A percentile compares a stretch with the other conserved stretches of the same genome.
Evolutionary conservation across 2,797 vertebrate genomes (phyloP).

Genomic region (Miichthys miiuy): DNA sequence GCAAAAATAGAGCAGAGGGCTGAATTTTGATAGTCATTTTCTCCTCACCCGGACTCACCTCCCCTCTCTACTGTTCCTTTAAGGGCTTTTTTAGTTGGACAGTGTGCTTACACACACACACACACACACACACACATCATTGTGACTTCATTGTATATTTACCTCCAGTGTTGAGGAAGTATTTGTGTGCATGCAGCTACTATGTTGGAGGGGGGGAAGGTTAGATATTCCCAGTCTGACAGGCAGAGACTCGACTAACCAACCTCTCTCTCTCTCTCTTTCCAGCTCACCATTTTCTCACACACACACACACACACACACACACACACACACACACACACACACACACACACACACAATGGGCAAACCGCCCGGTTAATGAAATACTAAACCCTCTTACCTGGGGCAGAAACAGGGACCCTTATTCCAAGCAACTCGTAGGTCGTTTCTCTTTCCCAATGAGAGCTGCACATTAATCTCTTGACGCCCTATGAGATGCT

Average conservation of each 20-base stretch:
- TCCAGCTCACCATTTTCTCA: constrained; percentile 34
- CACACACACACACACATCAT: constrained; percentile 16
- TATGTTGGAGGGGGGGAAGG: constrained; percentile 36
- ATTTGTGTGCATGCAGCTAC: constrained; percentile 48
- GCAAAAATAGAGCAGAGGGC: constrained; percentile 20
- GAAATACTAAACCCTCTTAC: constrained; percentile 81
- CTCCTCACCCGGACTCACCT: no score
- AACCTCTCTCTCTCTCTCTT: constrained; percentile 37
- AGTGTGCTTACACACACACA: constrained; percentile 10
- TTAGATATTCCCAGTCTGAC: constrained; percentile 48
- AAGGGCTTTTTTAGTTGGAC: constrained; percentile 13
- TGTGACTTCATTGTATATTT: constrained; percentile 26
- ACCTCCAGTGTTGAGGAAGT: constrained; percentile 25
- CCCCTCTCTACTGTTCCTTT: constrained; percentile 20
- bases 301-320: constrained; percentile 33
- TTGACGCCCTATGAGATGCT: constrained; percentile 53
- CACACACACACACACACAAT: constrained; percentile 56
- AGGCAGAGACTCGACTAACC: constrained; percentile 38
- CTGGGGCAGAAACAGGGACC: constrained; percentile 79
- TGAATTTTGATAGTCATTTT: constrained; percentile 5
- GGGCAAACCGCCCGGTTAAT: constrained; percentile 61
- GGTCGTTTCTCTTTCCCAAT: constrained; percentile 59
- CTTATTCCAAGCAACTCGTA: constrained; percentile 74
- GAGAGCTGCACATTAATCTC: constrained; percentile 71
- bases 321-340: constrained; percentile 32